phyloP scores from a whole-genome alignment of 2,888 invertebrate species.

The Eilema griseolum region DNA sequence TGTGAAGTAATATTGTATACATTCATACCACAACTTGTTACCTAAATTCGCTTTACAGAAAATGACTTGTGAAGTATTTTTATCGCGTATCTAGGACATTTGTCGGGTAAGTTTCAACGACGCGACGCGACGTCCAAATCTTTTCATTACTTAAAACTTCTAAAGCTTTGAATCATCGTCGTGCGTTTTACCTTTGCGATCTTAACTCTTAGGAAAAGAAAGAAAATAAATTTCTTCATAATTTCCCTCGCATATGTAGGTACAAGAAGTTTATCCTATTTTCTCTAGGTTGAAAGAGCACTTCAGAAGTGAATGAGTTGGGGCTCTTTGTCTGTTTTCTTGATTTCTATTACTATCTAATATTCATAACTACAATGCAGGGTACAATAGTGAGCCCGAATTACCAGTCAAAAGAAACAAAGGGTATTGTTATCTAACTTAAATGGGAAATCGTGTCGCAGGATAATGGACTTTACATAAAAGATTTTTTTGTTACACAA shows the following conservation, averaged over 20 bases:
- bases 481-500: slow-evolving; percentile 56
- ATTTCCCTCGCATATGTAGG: background rate
- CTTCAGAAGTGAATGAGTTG: slow-evolving; percentile 11
- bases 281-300: slow-evolving; percentile 14
- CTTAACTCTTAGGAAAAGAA: background rate
- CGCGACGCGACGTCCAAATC: slow-evolving; percentile 19
- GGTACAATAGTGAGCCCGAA: slow-evolving; percentile 55
- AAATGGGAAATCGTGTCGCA: slow-evolving; percentile 65
- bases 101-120: slow-evolving; percentile 25
- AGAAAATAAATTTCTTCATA: slow-evolving; percentile 18
- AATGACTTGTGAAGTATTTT: slow-evolving; percentile 16
- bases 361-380: slow-evolving; percentile 34
- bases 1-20: background rate
- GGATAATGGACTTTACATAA: slow-evolving; percentile 65
- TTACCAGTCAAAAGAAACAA: slow-evolving; percentile 68
- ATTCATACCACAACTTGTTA: background rate
- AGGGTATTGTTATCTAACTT: slow-evolving; percentile 54
- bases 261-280: slow-evolving; percentile 9
- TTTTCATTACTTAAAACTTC: slow-evolving; percentile 27
- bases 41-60: slow-evolving; percentile 11
- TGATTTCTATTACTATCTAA: slow-evolving; percentile 33
- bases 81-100: slow-evolving; percentile 24
- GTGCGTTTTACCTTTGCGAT: slow-evolving; percentile 14
- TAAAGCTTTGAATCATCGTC: slow-evolving; percentile 32
- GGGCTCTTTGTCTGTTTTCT: slow-evolving; percentile 19